A percentile compares a stretch with the other conserved stretches of the same genome.
These are phyloP conservation scores for Mastigias papua DNA, from an alignment of 30 jellyfish, hydroid and myxozoan genomes.

Conservation along the genomic window DNA sequence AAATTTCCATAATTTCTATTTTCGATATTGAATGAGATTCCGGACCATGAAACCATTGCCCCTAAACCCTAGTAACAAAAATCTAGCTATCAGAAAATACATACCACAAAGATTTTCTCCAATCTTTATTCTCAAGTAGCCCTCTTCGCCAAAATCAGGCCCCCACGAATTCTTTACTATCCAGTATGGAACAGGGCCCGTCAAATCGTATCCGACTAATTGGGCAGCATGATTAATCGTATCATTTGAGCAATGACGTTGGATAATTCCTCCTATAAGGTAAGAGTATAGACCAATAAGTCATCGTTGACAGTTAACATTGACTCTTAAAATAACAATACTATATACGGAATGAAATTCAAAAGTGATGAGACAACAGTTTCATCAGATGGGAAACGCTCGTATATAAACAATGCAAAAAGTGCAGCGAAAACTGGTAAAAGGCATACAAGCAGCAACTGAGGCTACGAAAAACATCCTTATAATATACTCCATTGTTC, in stretches of 20 bases:
- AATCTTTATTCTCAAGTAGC: constrained; percentile 79
- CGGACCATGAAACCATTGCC: not conserved
- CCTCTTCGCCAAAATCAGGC: constrained; percentile 87
- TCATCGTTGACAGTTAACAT: too few species aligned
- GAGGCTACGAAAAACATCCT: too few species aligned
- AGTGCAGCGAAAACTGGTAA: too few species aligned
- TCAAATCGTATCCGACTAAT: constrained; percentile 80
- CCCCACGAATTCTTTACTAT: constrained; percentile 89
- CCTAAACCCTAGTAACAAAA: not conserved
- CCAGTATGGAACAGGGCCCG: constrained; percentile 93
- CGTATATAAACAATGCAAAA: too few species aligned
- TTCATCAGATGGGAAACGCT: too few species aligned
- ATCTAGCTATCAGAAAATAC: not conserved
- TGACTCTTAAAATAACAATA: too few species aligned
- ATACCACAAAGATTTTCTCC: constrained; percentile 90
- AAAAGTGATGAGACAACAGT: not conserved
- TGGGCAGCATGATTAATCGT: constrained; percentile 92
- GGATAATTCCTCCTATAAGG: constrained; percentile 85
- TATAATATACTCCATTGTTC: too few species aligned
- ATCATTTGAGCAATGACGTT: constrained; percentile 86
- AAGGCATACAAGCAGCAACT: too few species aligned
- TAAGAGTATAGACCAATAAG: too few species aligned
- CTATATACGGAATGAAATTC: not conserved
- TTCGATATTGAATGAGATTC: not conserved
- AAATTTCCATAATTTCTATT: too few species aligned